phyloP scores from a whole-genome alignment of 2,797 vertebrate genomes.

The Phataginus tricuspis region DNA sequence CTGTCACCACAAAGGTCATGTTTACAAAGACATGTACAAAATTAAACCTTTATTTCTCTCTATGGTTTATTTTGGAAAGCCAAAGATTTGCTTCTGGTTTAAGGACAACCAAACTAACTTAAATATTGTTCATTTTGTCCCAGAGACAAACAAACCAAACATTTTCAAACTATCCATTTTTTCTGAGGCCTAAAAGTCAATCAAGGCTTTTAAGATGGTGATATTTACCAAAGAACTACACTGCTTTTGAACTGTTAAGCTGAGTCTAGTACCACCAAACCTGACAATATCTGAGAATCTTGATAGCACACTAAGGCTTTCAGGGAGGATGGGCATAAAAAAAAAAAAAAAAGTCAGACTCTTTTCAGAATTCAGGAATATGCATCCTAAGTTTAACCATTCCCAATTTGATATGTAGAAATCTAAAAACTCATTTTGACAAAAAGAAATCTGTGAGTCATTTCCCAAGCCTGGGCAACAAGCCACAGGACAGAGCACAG shows the following conservation, averaged over 20 bases:
- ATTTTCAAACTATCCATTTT: not conserved
- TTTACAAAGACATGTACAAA: not conserved
- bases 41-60: not conserved
- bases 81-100: not conserved
- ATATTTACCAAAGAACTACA: not conserved
- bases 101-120: constrained; percentile 2
- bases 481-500: not conserved
- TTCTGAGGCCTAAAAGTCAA: not conserved
- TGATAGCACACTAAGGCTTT: not conserved
- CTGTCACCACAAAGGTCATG: not conserved
- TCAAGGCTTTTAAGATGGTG: not conserved
- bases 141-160: not conserved
- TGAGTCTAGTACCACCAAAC: too few relatives aligned
- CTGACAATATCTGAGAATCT: not conserved
- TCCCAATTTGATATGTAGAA: not conserved
- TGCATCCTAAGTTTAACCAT: not conserved
- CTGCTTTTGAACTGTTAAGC: not conserved
- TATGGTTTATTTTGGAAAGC: not conserved
- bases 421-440: not conserved
- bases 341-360: not conserved
- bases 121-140: not conserved
- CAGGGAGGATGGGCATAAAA: not conserved
- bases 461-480: not conserved
- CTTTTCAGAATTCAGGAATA: not conserved
- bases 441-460: not conserved